These are phyloP conservation scores for Cettia cetti DNA, from an alignment of 2,113 vertebrate species.

Conservation along the genomic window DNA sequence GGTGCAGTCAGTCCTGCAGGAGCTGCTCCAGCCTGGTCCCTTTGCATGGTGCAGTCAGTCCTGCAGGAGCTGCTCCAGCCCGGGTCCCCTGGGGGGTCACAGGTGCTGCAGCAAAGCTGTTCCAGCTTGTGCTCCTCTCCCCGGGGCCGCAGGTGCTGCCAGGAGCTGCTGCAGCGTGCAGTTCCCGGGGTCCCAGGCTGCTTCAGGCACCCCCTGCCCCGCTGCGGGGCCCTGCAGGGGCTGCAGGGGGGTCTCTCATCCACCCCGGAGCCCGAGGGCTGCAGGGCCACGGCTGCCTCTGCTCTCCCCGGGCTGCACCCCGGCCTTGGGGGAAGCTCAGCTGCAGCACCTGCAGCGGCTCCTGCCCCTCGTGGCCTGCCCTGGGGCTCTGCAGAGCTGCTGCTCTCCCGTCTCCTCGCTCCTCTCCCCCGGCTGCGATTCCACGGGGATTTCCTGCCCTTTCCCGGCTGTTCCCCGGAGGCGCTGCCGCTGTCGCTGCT, in stretches of 20 bases:
- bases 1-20: no score
- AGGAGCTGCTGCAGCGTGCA: no score
- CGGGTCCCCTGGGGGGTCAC: no score
- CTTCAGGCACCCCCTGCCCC: no score
- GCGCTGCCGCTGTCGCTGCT: not conserved
- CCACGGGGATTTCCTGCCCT: not conserved
- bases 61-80: no score
- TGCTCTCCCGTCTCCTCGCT: not conserved
- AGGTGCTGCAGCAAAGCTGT: no score
- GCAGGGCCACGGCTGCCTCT: not conserved
- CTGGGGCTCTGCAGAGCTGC: not conserved
- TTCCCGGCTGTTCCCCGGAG: not conserved
- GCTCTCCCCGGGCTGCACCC: not conserved
- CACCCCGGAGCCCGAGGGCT: not conserved
- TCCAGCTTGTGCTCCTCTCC: no score
- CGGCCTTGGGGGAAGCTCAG: not conserved
- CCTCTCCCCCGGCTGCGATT: not conserved
- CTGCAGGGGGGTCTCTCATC: not conserved
- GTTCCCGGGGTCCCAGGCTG: not conserved
- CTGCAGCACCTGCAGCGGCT: not conserved
- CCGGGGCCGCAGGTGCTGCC: no score
- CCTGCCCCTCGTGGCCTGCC: not conserved
- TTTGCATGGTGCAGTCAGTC: no score
- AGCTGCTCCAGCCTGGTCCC: no score
- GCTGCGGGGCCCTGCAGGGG: accelerated